A percentile compares a stretch with the other conserved stretches of the same genome.
Conservation (phyloP, 2,113 vertebrate species). For the Cyanoliseus patagonus region DNA sequence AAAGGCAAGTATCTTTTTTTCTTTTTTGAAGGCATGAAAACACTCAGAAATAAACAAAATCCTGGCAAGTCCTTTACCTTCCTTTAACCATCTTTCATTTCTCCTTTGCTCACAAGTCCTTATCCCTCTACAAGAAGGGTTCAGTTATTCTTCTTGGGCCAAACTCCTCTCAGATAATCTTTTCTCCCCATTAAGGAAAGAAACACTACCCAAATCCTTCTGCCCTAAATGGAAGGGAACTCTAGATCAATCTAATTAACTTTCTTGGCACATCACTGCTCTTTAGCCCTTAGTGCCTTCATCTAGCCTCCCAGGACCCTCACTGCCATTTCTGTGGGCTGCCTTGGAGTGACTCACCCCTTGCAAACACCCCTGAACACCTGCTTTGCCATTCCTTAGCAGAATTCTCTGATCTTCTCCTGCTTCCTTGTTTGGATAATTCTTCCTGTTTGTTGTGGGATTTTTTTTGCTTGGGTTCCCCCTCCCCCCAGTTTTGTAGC, state of each 20-base stretch:
- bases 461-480: background rate
- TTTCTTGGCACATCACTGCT: background rate
- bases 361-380: background rate
- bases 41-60: background rate
- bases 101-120: background rate
- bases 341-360: background rate
- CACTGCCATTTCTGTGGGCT: background rate
- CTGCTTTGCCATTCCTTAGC: background rate
- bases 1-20: background rate
- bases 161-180: background rate
- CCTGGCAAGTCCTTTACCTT: background rate
- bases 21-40: background rate
- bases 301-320: background rate
- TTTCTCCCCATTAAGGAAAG: background rate
- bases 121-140: accelerated
- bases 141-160: accelerated
- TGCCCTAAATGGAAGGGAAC: background rate
- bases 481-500: background rate
- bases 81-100: background rate
- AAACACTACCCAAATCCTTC: accelerated
- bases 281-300: background rate
- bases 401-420: background rate
- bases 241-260: background rate
- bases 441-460: background rate
- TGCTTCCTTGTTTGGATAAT: background rate